Evolutionary conservation across 1,140 invertebrate species (phyloP), one percentile per base, ranked within the genome.

Genomic region (Homalodisca vitripennis): DNA sequence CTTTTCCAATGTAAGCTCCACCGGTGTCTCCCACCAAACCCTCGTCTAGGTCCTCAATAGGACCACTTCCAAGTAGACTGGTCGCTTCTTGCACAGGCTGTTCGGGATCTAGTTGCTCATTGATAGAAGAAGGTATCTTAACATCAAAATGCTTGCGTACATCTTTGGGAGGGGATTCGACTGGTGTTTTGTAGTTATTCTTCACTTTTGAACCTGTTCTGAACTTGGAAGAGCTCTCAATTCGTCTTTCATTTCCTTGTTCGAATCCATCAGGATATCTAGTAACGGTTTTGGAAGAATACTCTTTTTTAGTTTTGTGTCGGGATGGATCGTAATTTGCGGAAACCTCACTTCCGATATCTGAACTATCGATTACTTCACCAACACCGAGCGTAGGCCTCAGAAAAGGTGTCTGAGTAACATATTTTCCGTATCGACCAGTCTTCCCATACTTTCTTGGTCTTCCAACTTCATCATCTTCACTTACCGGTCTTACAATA

Each of bases 221-320:
- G 48, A 47, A 69, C 29, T 32, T 62, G 3, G 68, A 69, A 41
- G 34, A 41, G 14, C 57, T 60, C 29, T 69, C 68, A n/a, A 46
- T 24, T 57, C 46, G 63, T n/a, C 26, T 64, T 14, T 69, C 57
- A 30, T 69, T 31, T 3, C 46, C 53, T 22, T 68, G 48, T 13
- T 30, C 57, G 31, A 60, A 62, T 34, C 57, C 67, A 41, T 68
- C 67, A 13, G 67, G 67, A 46, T 32, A 68, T 27, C 32, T 57
- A 1, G 62, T 41, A 41, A 27, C 51, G 13, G 53, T 68, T 26
- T 62, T 68, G 29, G 48, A 46, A 26, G 67, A 53, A 57, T 68
- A 68, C 34, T 68, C 67, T 20, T 53, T 60, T 2, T 68, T 27
- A 3, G 41, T 27, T 47, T 46, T 66, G 1, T 27, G 20, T 46